phyloP scores from a whole-genome alignment of 2,888 invertebrate species.

The Caprella mutica region DNA sequence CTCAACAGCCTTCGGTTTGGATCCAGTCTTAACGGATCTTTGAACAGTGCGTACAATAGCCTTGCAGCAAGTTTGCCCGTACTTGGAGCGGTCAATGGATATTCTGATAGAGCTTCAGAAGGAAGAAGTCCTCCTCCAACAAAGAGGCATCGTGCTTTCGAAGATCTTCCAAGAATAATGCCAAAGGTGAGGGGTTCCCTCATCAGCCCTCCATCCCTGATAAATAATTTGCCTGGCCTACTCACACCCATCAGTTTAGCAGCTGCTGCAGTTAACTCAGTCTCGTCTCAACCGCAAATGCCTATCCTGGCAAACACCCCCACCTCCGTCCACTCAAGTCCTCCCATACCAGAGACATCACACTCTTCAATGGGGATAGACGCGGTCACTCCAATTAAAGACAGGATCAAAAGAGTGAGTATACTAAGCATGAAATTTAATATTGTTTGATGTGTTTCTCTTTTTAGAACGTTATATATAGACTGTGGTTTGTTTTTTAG shows the following conservation, averaged over 20 bases:
- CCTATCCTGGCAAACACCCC: conserved; percentile 23
- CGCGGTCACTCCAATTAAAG: conserved; percentile 18
- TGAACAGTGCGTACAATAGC: neutral
- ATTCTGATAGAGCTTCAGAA: conserved; percentile 6
- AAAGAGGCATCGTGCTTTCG: conserved; percentile 24
- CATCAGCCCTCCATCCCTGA: conserved; percentile 21
- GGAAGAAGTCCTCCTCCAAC: conserved; percentile 19
- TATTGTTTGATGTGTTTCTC: too few species aligned
- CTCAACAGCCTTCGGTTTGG: conserved; percentile 7
- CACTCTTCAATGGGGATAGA: conserved; percentile 18
- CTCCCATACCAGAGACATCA: conserved; percentile 30
- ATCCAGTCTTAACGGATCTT: neutral
- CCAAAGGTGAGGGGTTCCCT: conserved; percentile 28
- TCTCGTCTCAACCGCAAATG: conserved; percentile 22
- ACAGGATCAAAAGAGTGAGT: conserved; percentile 22
- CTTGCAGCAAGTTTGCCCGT: conserved; percentile 2
- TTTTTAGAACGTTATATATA: too few species aligned
- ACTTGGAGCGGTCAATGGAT: neutral
- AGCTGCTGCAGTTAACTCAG: conserved; percentile 32
- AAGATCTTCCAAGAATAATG: conserved; percentile 29
- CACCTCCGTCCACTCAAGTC: conserved; percentile 23
- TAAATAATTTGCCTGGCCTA: conserved; percentile 29
- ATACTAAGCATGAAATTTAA: too few species aligned
- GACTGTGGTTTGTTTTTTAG: too few species aligned
- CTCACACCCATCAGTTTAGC: conserved; percentile 34